A percentile compares a stretch with the other conserved stretches of the same genome.
Evolutionary conservation across 2,888 invertebrate species (phyloP).

Genomic region (Parascotia fuliginaria): DNA sequence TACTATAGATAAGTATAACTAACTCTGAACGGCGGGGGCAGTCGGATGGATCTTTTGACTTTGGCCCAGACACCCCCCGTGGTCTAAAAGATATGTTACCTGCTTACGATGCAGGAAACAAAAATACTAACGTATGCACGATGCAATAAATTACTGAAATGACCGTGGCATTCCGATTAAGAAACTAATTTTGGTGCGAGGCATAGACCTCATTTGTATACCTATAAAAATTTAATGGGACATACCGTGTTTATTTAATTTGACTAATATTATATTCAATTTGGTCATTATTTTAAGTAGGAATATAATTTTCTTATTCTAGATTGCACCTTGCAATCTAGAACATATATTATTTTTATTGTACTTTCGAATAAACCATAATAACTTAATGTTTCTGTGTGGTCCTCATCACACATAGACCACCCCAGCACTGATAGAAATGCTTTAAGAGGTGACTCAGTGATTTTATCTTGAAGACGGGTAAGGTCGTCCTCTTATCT

Average conservation of each 20-base stretch:
- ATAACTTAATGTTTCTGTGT: constrained; percentile 1
- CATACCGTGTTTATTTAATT: constrained; percentile 42
- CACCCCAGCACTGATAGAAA: constrained; percentile 2
- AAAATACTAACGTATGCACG: constrained; percentile 74
- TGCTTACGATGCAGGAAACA: constrained; percentile 73
- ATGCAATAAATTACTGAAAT: constrained; percentile 75
- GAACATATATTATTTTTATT: neutral
- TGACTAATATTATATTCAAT: constrained; percentile 27
- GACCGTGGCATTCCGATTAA: constrained; percentile 72
- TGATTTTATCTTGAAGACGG: constrained; percentile 6
- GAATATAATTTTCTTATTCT: too few relatives aligned
- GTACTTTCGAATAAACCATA: neutral
- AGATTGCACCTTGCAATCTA: neutral
- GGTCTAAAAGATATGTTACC: constrained; percentile 75
- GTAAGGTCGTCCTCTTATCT: constrained; percentile 7
- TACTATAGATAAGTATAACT: constrained; percentile 27
- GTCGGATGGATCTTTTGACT: constrained; percentile 59
- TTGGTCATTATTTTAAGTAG: neutral
- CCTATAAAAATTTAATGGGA: constrained; percentile 41
- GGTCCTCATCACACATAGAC: constrained; percentile 1
- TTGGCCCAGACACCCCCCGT: constrained; percentile 75
- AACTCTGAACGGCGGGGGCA: constrained; percentile 36
- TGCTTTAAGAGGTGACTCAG: constrained; percentile 2
- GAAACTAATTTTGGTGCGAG: constrained; percentile 70
- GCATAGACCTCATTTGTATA: constrained; percentile 52